Base-by-base conservation (phyloP, 2,888 invertebrate genomes). In the Panopea generosa region DNA sequence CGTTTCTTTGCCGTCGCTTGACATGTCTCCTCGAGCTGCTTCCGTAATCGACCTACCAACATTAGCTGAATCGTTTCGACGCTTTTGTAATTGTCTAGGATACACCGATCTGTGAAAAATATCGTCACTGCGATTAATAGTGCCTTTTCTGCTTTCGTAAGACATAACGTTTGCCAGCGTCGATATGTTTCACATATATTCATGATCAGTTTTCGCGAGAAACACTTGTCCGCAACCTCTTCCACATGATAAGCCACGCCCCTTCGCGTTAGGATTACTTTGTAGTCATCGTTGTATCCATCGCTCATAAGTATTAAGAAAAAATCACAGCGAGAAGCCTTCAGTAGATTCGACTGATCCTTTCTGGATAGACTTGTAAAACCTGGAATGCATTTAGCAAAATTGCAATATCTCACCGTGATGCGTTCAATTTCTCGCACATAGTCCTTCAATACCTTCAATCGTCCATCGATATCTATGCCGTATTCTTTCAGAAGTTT, bases 341-440 rank as follows among this genome's bases (percentile, higher is more conserved):
- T 81, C 24, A 81, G 50, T 20, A 81, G 50, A 43, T 68, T 72
- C n/a, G 74, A 63, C 52, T 77, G 77, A 43, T 81, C 81, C n/a
- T 57, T 43, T 20, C 60, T 65, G 14, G 71, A 59, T n/a, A 81
- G 52, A 24, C 63, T 62, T 4, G 55, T 61, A 57, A 81, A 81
- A 4, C 73, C 74, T 26, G 81, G 81, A 16, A 81, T 72, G 22
- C 61, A 65, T 59, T 68, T 68, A 22, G 81, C 81, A 27, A 81
- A 81, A 43, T 63, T 63, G 27, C 66, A 77, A 43, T 77, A 81
- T 18, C 66, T 55, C 50, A 65, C 71, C 1, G 71, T 66, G 2
- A 74, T 38, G 2, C 60, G 40, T 29, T 71, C 56, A 11, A 77
- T 49, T 24, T 71, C 63, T 11, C 59, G 26, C 0, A 66, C 59